Conservation (phyloP, 2,113 vertebrate genomes). For the Heterocephalus glaber region DNA sequence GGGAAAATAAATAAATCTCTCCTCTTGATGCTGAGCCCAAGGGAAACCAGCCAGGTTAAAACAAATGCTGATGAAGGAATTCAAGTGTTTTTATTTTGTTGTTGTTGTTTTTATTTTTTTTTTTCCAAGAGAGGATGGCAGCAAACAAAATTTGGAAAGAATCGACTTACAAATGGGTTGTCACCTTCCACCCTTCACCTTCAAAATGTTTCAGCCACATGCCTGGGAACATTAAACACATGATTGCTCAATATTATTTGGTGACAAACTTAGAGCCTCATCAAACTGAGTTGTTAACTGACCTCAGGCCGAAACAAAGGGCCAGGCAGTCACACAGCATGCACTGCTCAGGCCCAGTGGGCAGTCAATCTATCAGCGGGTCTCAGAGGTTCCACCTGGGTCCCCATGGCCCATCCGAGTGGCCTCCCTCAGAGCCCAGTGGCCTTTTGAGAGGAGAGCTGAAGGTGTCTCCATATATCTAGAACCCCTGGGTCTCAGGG, state of each 20-base stretch:
- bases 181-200: conserved; percentile 88
- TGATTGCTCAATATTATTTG: conserved; percentile 86
- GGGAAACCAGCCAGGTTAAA: conserved; percentile 85
- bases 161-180: conserved; percentile 88
- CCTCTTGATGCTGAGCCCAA: conserved; percentile 81
- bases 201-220: conserved; percentile 88
- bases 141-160: conserved; percentile 87
- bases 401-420: conserved; percentile 57
- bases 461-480: neutral
- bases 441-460: neutral
- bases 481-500: conserved; percentile 7
- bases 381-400: conserved; percentile 82
- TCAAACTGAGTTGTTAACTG: conserved; percentile 83
- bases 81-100: conserved; percentile 67
- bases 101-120: conserved; percentile 55
- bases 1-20: conserved; percentile 73
- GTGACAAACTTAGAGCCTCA: conserved; percentile 84
- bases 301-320: conserved; percentile 79
- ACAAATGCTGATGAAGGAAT: conserved; percentile 85
- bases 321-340: conserved; percentile 81
- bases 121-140: conserved; percentile 86
- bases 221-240: conserved; percentile 89
- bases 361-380: conserved; percentile 11
- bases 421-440: neutral
- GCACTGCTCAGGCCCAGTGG: conserved; percentile 77